Evolutionary conservation across 2,888 invertebrate species (phyloP), one percentile per base, ranked within the genome.

Genomic region (Icerya purchasi): DNA sequence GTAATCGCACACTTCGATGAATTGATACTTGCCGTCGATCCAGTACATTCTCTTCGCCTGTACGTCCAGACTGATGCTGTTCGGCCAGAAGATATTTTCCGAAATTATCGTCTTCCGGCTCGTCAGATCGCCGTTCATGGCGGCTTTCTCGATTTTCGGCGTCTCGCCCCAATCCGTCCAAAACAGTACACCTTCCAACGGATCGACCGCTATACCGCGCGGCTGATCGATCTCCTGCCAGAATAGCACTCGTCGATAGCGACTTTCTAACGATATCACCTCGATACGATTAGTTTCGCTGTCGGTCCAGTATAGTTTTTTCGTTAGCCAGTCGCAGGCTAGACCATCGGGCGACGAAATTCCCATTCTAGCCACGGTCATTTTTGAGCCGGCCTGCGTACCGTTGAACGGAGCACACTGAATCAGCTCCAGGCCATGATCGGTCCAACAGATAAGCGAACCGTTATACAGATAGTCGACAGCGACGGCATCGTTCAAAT

Each of bases 121-220:
- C 18, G 75, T 67, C 0, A 82, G 81, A 71, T 88, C 84, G 1
- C 92, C 92, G 69, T 91, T 83, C 91, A 93, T 91, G 23, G 86
- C 83, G 10, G 89, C 87, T 62, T 84, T 75, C 70, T 92, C 92
- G 64, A 93, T 91, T 75, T 90, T 91, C 0, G 91, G 87, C 63
- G 82, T 78, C 72, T 91, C 91, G 25, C 92, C 92, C 91, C 92
- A 92, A 69, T 91, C 91, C 2, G 88, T 87, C 91, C 91, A 92
- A 70, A 92, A 90, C 75, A 92, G 78, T 54, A 86, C 75, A 55
- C 84, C 80, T 68, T 79, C 79, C 71, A 81, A 80, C 61, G 89
- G 89, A 69, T 83, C 86, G 63, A 89, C 75, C 54, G 84, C 86
- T 66, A 91, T 86, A 59, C 89, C 88, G 66, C 90, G 77, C 1